Evolutionary conservation across 2,888 invertebrate genomes (phyloP).

Genomic region (Gymnoscelis rufifasciata): DNA sequence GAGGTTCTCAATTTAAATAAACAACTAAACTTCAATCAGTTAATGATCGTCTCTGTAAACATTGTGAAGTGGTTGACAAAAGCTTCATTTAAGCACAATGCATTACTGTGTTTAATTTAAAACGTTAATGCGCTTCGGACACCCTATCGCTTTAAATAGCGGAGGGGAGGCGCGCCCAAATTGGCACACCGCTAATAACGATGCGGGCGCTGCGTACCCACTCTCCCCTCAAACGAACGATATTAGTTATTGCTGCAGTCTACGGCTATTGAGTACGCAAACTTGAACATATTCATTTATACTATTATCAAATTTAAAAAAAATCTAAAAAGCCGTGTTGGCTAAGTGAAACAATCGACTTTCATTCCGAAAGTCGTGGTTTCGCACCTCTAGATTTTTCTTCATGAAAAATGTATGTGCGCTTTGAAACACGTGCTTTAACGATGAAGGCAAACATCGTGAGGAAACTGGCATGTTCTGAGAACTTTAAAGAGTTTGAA

Average conservation of each 20-base stretch:
- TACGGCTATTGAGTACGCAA: neutral
- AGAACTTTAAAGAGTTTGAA: too few species aligned
- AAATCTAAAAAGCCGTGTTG: too few species aligned
- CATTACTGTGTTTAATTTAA: slow-evolving; percentile 26
- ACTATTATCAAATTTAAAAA: neutral
- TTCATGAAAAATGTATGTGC: too few species aligned
- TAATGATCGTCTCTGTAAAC: neutral
- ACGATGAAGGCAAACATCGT: too few species aligned
- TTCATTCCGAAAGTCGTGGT: too few species aligned
- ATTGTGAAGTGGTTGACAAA: neutral
- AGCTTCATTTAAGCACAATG: slow-evolving; percentile 6
- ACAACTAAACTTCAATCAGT: neutral
- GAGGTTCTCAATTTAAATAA: too few species aligned
- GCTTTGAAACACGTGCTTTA: too few species aligned
- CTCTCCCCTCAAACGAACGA: slow-evolving; percentile 34
- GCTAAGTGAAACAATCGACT: too few species aligned
- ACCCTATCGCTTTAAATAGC: slow-evolving; percentile 64
- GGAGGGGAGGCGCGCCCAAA: slow-evolving; percentile 59
- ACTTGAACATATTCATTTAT: too few species aligned
- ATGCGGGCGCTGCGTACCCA: slow-evolving; percentile 63
- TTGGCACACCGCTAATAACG: slow-evolving; percentile 69
- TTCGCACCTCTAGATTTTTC: too few species aligned
- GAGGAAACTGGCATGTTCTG: too few species aligned
- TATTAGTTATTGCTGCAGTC: slow-evolving; percentile 13
- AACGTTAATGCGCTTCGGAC: slow-evolving; percentile 51